Evolutionary conservation across 2,113 vertebrate genomes (phyloP), one percentile per base, ranked within the genome.

Genomic region (Danio rerio): DNA sequence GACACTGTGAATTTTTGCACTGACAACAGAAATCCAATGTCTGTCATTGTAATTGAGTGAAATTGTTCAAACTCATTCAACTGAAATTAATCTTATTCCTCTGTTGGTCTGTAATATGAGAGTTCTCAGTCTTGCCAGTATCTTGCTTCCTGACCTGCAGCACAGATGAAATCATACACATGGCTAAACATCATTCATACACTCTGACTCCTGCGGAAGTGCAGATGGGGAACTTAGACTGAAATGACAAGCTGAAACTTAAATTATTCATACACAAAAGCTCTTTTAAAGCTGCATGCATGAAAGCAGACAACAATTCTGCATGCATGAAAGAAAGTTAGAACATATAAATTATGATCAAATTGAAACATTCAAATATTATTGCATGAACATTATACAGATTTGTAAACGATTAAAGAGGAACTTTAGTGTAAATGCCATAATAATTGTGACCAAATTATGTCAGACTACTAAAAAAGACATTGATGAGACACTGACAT

Each of bases 71-170:
- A 11, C 5, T 21, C 55, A 59, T 59, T 76, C 11, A 59, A 0
- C 16, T 61, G 42, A 21, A 76, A 59, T n/a, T 49, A 76, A 21
- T 49, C 42, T 49, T 42, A 59, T 61, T 76, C 73, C 56, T 76
- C 56, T 61, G 73, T 15, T 58, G 53, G 16, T 20, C 42, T 73
- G 71, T 7, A 20, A 56, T 42, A 5, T 7, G 42, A 76, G 43
- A 76, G 42, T 76, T 76, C 43, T 49, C 40, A 50, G 50, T 40
- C 20, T 62, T 56, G 69, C 70, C 63, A 18, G 66, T 80, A 43
- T 86, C 11, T 12, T 45, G 53, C 65, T 78, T 87, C 82, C 80
- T 85, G 81, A 82, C 80, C 81, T 86, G 70, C 59, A 82, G 59
- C 50, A 70, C 68, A 61, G 21, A 84, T 80, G 82, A 83, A 87